These are phyloP conservation scores for Scaeva pyrastri DNA, from an alignment of 2,888 invertebrate species.

Conservation along the genomic window DNA sequence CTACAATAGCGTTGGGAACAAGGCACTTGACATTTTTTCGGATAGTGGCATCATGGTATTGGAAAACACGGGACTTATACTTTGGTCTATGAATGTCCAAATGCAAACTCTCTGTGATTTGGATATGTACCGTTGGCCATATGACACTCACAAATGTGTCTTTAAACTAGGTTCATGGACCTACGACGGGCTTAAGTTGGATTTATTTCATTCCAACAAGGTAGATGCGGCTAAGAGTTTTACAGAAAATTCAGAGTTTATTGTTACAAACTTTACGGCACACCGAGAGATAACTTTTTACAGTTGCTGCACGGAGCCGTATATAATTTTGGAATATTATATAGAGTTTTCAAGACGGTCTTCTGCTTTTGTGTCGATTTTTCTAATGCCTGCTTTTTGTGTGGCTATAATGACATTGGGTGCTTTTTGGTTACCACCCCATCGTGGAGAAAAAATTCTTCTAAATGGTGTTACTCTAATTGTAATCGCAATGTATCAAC, in stretches of 20 bases:
- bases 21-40: conserved; percentile 85
- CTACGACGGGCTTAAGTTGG: conserved; percentile 87
- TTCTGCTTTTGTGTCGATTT: conserved; percentile 85
- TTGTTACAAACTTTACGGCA: conserved; percentile 82
- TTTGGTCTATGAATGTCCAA: conserved; percentile 88
- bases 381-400: conserved; percentile 86
- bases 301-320: conserved; percentile 86
- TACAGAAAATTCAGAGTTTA: conserved; percentile 78
- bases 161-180: conserved; percentile 90
- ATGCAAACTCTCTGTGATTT: conserved; percentile 86
- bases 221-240: conserved; percentile 41
- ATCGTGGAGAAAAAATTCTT: conserved; percentile 86
- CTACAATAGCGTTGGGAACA: conserved; percentile 86
- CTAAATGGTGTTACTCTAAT: conserved; percentile 86
- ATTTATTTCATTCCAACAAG: conserved; percentile 79
- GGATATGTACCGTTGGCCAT: conserved; percentile 89
- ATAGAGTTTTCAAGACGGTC: conserved; percentile 84
- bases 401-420: conserved; percentile 86
- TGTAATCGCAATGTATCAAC: conserved; percentile 85
- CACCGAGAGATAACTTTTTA: conserved; percentile 81
- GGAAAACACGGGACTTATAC: conserved; percentile 84
- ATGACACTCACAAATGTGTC: conserved; percentile 87
- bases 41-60: conserved; percentile 86
- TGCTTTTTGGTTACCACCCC: conserved; percentile 87
- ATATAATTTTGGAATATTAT: conserved; percentile 85